These are phyloP conservation scores for Pseudobourletiella spinata DNA, from an alignment of 1,140 invertebrate species.

Conservation along the genomic window DNA sequence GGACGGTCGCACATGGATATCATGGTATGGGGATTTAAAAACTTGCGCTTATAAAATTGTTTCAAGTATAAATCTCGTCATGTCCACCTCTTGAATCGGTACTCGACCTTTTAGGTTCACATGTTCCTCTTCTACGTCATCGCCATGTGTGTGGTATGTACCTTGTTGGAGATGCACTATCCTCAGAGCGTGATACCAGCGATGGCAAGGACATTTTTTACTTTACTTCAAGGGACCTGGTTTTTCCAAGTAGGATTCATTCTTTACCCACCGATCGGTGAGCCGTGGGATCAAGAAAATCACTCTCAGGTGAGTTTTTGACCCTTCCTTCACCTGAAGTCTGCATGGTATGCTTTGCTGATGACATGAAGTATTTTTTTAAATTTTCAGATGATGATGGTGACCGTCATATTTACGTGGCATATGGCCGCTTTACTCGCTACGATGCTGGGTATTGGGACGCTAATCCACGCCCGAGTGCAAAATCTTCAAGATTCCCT, in stretches of 20 bases:
- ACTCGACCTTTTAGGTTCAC: constrained; percentile 43
- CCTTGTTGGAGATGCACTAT: constrained; percentile 42
- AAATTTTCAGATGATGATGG: constrained; percentile 42
- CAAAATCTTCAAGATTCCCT: constrained; percentile 22
- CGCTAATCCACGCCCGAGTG: constrained; percentile 34
- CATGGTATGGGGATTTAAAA: too few species aligned
- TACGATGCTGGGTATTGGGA: constrained; percentile 38
- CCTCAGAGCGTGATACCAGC: constrained; percentile 40
- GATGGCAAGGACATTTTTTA: constrained; percentile 41
- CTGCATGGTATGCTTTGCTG: not conserved
- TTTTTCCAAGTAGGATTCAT: constrained; percentile 48
- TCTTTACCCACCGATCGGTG: constrained; percentile 44
- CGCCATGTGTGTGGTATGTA: constrained; percentile 36
- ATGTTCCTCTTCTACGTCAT: constrained; percentile 44
- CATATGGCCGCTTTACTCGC: constrained; percentile 41
- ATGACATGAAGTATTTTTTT: too few species aligned
- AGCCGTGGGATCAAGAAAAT: constrained; percentile 42
- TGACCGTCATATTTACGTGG: constrained; percentile 45
- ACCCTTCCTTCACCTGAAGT: too few species aligned
- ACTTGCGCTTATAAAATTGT: too few species aligned
- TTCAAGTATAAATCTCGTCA: too few species aligned
- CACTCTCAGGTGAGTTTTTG: constrained; percentile 40
- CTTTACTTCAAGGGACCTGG: constrained; percentile 47
- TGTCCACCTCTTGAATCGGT: too few species aligned
- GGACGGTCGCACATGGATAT: constrained; percentile 44